Evolutionary conservation across 2,888 invertebrate species (phyloP), one percentile per base, ranked within the genome.

Genomic region (Spilarctia lutea): DNA sequence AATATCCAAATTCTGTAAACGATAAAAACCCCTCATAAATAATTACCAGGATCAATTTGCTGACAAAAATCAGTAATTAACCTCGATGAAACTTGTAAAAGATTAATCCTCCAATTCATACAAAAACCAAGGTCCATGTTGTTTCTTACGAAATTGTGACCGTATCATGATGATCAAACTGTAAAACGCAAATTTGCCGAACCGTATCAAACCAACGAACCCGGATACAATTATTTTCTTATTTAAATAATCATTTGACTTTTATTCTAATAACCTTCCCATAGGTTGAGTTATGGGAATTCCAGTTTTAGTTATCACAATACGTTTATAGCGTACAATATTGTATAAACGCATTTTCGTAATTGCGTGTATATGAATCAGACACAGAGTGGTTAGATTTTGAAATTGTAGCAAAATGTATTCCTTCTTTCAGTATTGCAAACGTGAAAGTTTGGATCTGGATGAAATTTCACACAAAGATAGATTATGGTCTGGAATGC

Each of bases 141-240:
- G 71, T 76, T 74, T 79, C 75, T 70, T 65, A 74, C 66, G 60
- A 60, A 73, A 66, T 71, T 75, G 72, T 69, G 63, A 83, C 79
- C 79, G 77, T 73, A 73, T 73, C 80, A 78, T 75, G 76, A 80
- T n/a, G 82, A 76, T 45, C 76, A 73, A 65, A 69, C 33, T 80
- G 72, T 69, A 56, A 60, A 48, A 80, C 75, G 84, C 76, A 77
- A 75, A 81, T 71, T 73, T 13, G 33, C 72, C 68, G 67, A 65
- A 33, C 33, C 63, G 48, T 70, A 27, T 39, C 45, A 63, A 65
- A 65, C 8, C 71, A 20, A 48, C 66, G 72, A 80, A 82, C 76
- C 78, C 80, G 84, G 84, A 82, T 76, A 71, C 52, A 67, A 70
- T 27, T 45, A 42, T 42, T 63, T 42, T 35, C n/a, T 24, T 24